Percentiles rank a stretch among this genome's conserved stretches.
phyloP scores from a whole-genome alignment of 2,888 invertebrate genomes.

The Pardosa pseudoannulata region DNA sequence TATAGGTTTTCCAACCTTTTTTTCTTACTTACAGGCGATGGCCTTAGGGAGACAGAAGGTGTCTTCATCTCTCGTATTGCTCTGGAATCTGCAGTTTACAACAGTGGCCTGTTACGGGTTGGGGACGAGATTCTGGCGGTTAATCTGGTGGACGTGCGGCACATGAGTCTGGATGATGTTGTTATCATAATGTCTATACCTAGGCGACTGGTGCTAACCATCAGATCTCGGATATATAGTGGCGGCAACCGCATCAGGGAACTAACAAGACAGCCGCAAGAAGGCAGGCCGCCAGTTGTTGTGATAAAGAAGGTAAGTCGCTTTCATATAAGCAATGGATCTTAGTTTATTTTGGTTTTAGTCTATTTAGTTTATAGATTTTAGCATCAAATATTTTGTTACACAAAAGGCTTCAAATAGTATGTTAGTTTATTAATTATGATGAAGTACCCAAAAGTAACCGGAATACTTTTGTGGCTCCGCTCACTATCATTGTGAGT shows the following conservation, averaged over 20 bases:
- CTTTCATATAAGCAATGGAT: no score
- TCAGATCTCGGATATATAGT: conserved; percentile 82
- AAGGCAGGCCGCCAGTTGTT: conserved; percentile 86
- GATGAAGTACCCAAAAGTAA: no score
- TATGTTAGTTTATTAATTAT: no score
- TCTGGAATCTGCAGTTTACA: conserved; percentile 96
- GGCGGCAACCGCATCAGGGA: conserved; percentile 59
- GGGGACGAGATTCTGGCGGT: conserved; percentile 99
- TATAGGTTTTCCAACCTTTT: no score
- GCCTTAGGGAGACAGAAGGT: conserved; percentile 94
- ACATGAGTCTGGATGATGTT: conserved; percentile 99
- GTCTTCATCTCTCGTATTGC: conserved; percentile 98
- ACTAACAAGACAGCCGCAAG: conserved; percentile 74
- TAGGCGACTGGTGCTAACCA: conserved; percentile 93
- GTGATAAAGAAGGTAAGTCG: conserved; percentile 84
- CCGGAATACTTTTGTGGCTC: no score
- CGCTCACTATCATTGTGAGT: no score
- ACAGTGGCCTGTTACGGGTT: conserved; percentile 95
- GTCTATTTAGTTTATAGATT: no score
- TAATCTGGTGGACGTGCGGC: conserved; percentile 97
- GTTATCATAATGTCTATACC: conserved; percentile 99
- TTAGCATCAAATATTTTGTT: no score
- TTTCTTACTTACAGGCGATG: conserved; percentile 82
- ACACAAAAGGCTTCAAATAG: no score
- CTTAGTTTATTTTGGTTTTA: no score